Evolutionary conservation across 2,888 invertebrate species (phyloP).

Genomic region (Empis livida): DNA sequence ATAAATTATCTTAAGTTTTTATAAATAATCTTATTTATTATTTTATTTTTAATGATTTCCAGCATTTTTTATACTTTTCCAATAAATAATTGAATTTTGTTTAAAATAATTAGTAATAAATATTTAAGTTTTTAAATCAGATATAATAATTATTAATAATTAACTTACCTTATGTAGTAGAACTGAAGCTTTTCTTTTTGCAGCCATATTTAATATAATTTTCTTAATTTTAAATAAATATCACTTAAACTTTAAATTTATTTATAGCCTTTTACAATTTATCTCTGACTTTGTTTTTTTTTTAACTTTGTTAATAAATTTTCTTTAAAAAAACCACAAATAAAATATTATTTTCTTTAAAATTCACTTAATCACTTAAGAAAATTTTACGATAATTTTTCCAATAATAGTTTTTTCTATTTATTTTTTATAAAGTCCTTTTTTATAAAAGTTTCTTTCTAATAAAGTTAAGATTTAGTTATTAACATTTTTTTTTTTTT

Average conservation of each 20-base stretch:
- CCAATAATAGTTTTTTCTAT: neutral
- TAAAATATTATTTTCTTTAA: neutral
- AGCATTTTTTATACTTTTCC: too few species aligned
- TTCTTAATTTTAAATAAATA: slow-evolving; percentile 19
- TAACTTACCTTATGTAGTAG: slow-evolving; percentile 35
- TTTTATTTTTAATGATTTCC: too few species aligned
- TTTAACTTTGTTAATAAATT: neutral
- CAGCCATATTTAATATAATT: slow-evolving; percentile 26
- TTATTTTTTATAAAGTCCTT: neutral
- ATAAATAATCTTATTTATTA: too few species aligned
- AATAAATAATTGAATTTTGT: too few species aligned
- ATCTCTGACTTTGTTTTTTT: neutral
- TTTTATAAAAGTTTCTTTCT: too few species aligned
- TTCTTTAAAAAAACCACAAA: neutral
- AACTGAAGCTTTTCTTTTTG: slow-evolving; percentile 37
- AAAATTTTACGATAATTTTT: neutral
- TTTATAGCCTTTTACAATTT: neutral
- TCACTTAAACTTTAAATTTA: neutral
- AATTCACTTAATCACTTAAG: neutral
- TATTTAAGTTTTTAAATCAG: too few species aligned
- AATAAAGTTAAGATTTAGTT: too few species aligned
- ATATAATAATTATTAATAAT: too few species aligned
- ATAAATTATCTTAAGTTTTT: too few species aligned
- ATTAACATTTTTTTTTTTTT: neutral
- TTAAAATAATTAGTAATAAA: too few species aligned